phyloP scores from a whole-genome alignment of 2,113 vertebrate species.

The Aptenodytes patagonicus region DNA sequence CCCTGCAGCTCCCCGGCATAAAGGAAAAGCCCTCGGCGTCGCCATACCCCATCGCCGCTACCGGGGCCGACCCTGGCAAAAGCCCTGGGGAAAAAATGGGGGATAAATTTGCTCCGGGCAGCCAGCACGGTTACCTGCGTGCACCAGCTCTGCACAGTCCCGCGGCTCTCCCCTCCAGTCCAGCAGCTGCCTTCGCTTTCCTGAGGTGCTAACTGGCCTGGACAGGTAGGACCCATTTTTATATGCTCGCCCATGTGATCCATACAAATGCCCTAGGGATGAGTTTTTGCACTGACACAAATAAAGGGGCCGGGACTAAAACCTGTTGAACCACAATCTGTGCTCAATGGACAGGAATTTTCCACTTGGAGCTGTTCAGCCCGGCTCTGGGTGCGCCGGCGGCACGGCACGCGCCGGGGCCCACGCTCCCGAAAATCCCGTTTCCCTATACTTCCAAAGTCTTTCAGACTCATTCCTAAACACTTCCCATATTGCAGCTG shows the following conservation, averaged over 20 bases:
- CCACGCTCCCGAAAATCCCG: rapidly evolving
- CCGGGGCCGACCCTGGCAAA: rapidly evolving
- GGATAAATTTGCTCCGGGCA: rapidly evolving
- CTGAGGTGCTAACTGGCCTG: not conserved
- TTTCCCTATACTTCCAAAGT: rapidly evolving
- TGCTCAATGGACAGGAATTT: conserved; percentile 44
- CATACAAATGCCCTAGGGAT: conserved; percentile 63
- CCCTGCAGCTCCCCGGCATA: rapidly evolving
- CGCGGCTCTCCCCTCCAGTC: not conserved
- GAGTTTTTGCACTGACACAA: conserved; percentile 55
- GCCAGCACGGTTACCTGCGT: not conserved
- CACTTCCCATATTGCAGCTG: rapidly evolving
- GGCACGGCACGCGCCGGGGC: not conserved
- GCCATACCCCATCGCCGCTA: rapidly evolving
- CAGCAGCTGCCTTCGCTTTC: not conserved
- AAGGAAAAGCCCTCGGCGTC: not conserved
- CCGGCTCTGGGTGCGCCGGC: not conserved
- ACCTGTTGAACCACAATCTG: conserved; percentile 65
- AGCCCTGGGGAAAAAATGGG: rapidly evolving
- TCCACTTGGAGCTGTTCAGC: conserved; percentile 37
- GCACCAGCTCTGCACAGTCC: not conserved
- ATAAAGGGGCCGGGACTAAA: conserved; percentile 36
- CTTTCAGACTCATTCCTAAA: not conserved
- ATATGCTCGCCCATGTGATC: conserved; percentile 64
- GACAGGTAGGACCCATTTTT: conserved; percentile 41